Conservation (phyloP, 2,888 invertebrate genomes). For the Andricus quercusramuli region DNA sequence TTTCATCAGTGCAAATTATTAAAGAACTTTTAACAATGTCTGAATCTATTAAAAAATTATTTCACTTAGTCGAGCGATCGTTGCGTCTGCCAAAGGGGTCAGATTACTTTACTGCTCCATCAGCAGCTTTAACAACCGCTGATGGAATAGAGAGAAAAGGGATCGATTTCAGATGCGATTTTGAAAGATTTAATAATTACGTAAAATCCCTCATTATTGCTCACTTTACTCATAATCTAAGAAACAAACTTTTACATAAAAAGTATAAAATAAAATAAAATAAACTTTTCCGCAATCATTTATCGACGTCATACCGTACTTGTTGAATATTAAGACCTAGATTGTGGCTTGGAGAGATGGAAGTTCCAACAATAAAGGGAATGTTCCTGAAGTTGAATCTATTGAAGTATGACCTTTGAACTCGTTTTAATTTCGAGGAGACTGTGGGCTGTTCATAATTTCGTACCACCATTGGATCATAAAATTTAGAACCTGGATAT, state of each 20-base stretch:
- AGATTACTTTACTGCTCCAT: too few species aligned
- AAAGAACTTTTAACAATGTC: too few species aligned
- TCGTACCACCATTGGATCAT: constrained; percentile 60
- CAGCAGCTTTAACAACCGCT: too few species aligned
- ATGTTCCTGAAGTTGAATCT: constrained; percentile 80
- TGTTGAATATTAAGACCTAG: constrained; percentile 84
- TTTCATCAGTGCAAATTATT: too few species aligned
- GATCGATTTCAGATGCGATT: too few species aligned
- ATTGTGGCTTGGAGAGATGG: constrained; percentile 83
- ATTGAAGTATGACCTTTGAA: constrained; percentile 80
- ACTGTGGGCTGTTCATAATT: constrained; percentile 84
- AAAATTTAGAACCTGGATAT: constrained; percentile 43
- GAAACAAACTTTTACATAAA: constrained; percentile 14
- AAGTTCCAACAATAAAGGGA: constrained; percentile 83
- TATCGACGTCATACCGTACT: constrained; percentile 68
- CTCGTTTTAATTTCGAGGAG: constrained; percentile 84
- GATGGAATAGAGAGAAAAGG: too few species aligned
- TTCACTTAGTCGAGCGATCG: too few species aligned
- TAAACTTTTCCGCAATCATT: constrained; percentile 28
- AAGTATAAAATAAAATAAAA: constrained; percentile 25
- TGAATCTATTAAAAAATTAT: too few species aligned
- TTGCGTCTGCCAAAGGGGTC: too few species aligned
- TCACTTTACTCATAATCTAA: not conserved
- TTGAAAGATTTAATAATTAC: too few species aligned
- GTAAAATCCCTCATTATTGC: too few species aligned